phyloP scores from a whole-genome alignment of 2,888 invertebrate species.

The Cephus pulcher region DNA sequence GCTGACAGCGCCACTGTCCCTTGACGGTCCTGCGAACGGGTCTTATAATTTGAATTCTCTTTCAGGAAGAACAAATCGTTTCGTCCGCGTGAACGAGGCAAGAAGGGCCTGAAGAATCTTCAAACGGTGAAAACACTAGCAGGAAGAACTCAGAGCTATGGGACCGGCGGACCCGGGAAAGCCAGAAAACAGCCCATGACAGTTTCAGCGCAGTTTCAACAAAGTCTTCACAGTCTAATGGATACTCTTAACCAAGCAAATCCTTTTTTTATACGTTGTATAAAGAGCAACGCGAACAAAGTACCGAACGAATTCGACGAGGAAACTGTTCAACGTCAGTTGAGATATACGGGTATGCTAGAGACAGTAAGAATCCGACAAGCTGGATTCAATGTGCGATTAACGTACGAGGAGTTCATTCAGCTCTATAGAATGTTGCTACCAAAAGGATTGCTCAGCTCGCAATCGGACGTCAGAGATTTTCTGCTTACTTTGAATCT shows the following conservation, averaged over 20 bases:
- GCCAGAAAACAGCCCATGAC: conserved; percentile 90
- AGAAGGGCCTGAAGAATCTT: conserved; percentile 89
- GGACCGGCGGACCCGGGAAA: conserved; percentile 67
- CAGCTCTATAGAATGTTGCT: conserved; percentile 91
- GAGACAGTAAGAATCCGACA: conserved; percentile 95
- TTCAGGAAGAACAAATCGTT: conserved; percentile 93
- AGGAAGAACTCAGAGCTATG: conserved; percentile 74
- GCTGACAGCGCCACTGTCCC: background rate
- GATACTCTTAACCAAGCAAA: conserved; percentile 91
- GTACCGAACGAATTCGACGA: conserved; percentile 93
- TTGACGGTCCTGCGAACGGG: background rate
- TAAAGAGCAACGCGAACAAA: conserved; percentile 95
- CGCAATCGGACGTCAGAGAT: conserved; percentile 85
- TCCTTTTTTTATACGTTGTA: conserved; percentile 90
- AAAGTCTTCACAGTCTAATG: conserved; percentile 92
- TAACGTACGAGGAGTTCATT: conserved; percentile 94
- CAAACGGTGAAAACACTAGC: conserved; percentile 93
- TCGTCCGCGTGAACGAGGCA: conserved; percentile 86
- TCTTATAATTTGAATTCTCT: conserved; percentile 27
- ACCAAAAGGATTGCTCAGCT: conserved; percentile 87
- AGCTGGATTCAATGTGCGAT: conserved; percentile 94
- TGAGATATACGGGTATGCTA: conserved; percentile 96
- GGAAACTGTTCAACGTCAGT: conserved; percentile 89
- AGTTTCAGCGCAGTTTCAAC: conserved; percentile 95
- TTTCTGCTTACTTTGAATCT: conserved; percentile 87